Conservation (phyloP, 2,797 vertebrate species). For the Coreius guichenoti region DNA sequence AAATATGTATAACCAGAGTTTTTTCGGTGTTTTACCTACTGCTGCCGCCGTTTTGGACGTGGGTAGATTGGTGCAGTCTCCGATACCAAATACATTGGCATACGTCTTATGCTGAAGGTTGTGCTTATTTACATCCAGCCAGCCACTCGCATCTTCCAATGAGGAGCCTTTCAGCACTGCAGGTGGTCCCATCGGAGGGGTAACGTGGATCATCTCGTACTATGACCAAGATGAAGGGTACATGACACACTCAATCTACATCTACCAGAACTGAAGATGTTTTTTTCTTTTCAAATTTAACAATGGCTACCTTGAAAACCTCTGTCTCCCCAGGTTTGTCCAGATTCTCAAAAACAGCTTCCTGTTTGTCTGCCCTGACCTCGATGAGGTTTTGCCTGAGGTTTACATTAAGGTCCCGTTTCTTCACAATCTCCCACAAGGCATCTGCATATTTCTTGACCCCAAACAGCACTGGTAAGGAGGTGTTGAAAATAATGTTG, state of each 20-base stretch:
- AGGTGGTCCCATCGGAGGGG: slow-evolving; percentile 94
- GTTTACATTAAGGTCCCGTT: slow-evolving; percentile 86
- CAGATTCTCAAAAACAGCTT: slow-evolving; percentile 95
- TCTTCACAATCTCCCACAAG: slow-evolving; percentile 86
- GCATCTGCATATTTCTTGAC: slow-evolving; percentile 94
- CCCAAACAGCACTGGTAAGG: slow-evolving; percentile 89
- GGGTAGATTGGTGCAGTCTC: slow-evolving; percentile 95
- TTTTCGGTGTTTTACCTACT: slow-evolving; percentile 79
- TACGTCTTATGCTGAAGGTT: slow-evolving; percentile 92
- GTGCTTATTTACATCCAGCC: slow-evolving; percentile 91
- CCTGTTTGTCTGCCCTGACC: slow-evolving; percentile 89
- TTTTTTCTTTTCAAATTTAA: not conserved
- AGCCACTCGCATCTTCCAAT: slow-evolving; percentile 84
- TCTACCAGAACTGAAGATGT: not conserved
- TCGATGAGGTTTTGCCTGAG: slow-evolving; percentile 88
- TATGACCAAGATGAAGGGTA: slow-evolving; percentile 61
- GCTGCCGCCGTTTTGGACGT: slow-evolving; percentile 94
- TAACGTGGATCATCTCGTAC: slow-evolving; percentile 99
- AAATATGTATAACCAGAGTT: not conserved
- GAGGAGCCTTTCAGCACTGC: slow-evolving; percentile 82
- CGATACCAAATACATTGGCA: slow-evolving; percentile 94
- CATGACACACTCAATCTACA: slow-evolving; percentile 1
- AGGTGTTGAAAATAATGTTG: slow-evolving; percentile 92
- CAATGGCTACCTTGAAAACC: slow-evolving; percentile 82
- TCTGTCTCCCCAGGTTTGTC: slow-evolving; percentile 88